Base-by-base conservation (phyloP, 2,113 vertebrate genomes). In the Campylomormyrus numenius region DNA sequence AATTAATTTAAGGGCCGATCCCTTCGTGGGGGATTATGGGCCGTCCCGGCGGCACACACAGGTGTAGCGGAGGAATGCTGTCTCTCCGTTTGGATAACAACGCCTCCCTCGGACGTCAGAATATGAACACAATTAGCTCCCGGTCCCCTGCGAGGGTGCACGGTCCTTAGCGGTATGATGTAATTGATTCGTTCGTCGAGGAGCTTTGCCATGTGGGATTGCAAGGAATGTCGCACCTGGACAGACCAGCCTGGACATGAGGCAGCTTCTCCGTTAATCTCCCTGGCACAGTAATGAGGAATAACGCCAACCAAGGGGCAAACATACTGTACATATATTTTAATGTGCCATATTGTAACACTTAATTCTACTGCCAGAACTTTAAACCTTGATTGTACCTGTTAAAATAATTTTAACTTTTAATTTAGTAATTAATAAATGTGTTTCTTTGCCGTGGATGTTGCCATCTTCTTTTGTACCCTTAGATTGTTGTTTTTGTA, bases 171-270 rank as follows among this genome's bases (percentile, higher is more conserved):
- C 85, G 15, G n/a, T 13, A 17, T 15, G n/a, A 31, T n/a, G 13
- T 87, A 87, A 87, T 87, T 87, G 85, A 56, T 87, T 87, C 85
- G 6, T 56, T 87, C 50, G 48, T 87, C 8, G 3, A 85, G n/a
- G 48, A 50, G 1, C 31, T 87, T 35, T 31, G 15, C 85, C 85
- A 48, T n/a, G 85, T 87, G 85, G 49, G 48, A 50, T 19, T 48
- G 24, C 50, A 46, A 48, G 24, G 45, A 56, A 53, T 70, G 62
- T 70, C 62, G 62, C n/a, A 70, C n/a, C n/a, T 87, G 85, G 85
- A 39, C 48, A 27, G 8, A 56, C 31, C 50, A 27, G 52, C 49
- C 15, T 19, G 50, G 17, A 56, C 50, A 87, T 48, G 84, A 27
- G 45, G 24, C n/a, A 27, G 24, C 45, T 27, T 35, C 49, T 87